Percentiles rank a stretch among this genome's conserved stretches.
Evolutionary conservation across 2,797 vertebrate genomes (phyloP).

Genomic region (Ispidina lecontei): DNA sequence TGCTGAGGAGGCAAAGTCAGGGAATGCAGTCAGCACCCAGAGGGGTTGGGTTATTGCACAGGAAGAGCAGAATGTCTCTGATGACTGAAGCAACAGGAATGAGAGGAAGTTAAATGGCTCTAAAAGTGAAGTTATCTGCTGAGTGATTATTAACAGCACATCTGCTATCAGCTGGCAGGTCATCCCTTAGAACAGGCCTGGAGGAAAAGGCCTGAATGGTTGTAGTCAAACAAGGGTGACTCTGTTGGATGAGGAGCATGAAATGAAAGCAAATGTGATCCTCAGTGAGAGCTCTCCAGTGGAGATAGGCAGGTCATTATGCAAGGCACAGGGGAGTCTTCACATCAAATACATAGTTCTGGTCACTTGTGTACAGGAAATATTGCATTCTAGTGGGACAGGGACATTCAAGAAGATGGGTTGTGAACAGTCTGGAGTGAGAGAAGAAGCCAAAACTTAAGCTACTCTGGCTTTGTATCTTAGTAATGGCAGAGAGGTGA

Average conservation of each 20-base stretch:
- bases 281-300: not conserved
- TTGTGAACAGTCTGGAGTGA: not conserved
- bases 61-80: slow-evolving; percentile 21
- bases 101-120: slow-evolving; percentile 27
- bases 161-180: not conserved
- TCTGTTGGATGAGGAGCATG: not conserved
- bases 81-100: slow-evolving; percentile 45
- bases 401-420: not conserved
- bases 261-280: not conserved
- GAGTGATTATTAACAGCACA: not conserved
- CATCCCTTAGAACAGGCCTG: not conserved
- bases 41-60: not conserved
- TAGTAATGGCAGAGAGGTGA: not conserved
- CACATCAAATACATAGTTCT: not conserved
- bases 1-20: not conserved
- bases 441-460: not conserved
- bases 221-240: not conserved
- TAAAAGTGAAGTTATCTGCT: not conserved
- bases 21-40: not conserved
- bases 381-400: not conserved
- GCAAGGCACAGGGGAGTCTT: not conserved
- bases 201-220: not conserved
- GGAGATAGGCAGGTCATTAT: not conserved
- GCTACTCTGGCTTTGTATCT: not conserved
- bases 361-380: not conserved